Evolutionary conservation across 2,797 vertebrate genomes (phyloP), one percentile per base, ranked within the genome.

Genomic region (Micromesistius poutassou): DNA sequence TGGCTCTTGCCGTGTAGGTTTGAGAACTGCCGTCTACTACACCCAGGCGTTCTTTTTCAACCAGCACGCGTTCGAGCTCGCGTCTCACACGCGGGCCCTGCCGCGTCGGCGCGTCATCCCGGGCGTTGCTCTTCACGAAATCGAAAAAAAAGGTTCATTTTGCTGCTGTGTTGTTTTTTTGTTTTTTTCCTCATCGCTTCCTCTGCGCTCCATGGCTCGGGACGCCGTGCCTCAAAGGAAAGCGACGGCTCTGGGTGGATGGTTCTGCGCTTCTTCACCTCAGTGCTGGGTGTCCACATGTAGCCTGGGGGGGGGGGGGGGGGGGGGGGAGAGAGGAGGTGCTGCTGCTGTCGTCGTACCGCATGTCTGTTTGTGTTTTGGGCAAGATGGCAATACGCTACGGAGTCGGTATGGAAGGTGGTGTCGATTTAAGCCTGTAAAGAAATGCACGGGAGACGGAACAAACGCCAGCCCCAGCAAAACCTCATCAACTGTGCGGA

Each of bases 401-500:
- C n/a, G 16, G 28, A 12, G 28, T 12, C 4, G 25, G 62, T 68
- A 40, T 66, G 68, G 25, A 30, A 82, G 74, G 36, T 55, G 36
- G 38, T 80, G 28, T 25, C 78, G 25, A 74, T 74, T n/a, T 30
- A 25, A 70, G 19, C 62, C 78, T 30, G 7, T 75, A 16, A 62
- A 62, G 19, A n/a, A 62, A 25, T 74, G 35, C 46, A 31, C 55
- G 40, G 62, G 2, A 68, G n/a, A n/a, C n/a, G n/a, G 6, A 74
- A 82, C 38, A 75, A 68, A 66, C 46, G 16, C 22, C 25, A 75
- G 40, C n/a, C 71, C 76, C 30, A 25, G 33, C 74, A 55, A 16
- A n/a, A n/a, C n/a, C n/a, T 77, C 33, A 78, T 46, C 77, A 73
- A 74, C 62, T 76, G 74, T 78, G 25, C 40, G 75, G 36, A 10